Evolutionary conservation across 1,140 invertebrate species (phyloP), one percentile per base, ranked within the genome.

Genomic region (Spodoptera frugiperda): DNA sequence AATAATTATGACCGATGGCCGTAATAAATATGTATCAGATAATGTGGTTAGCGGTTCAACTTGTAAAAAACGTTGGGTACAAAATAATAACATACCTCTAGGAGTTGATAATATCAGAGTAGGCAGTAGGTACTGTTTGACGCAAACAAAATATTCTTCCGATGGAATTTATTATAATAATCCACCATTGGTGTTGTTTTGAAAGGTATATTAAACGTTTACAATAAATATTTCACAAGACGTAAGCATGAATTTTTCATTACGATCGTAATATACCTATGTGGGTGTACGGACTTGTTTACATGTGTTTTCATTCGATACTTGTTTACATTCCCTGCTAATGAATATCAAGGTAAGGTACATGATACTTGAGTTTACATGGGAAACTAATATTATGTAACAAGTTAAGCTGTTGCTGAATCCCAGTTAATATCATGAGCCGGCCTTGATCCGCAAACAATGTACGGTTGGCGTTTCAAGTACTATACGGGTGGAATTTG

Each of bases 361-460:
- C 54, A 39, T n/a, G n/a, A 59, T 33, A 59, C 57, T 8, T 15
- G 25, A 39, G 57, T 61, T 61, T 10, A 39, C 33, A 61, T 39
- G 14, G 33, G 33, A 67, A 49, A 21, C 19, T 46, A 49, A 67
- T 67, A 48, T 67, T 14, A 49, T 39, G n/a, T 49, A 67, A 67
- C 63, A 48, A 48, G 63, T 46, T 49, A 67, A 67, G 63, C 63
- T 48, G 44, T 49, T 49, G 63, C 21, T 67, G 48, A 39, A 67
- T 49, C 19, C 44, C 19, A 67, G 17, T 49, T 48, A 67, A 48
- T 67, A 67, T 49, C 44, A 44, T 67, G 44, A 49, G 44, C 63
- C 63, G 63, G 63, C 63, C 63, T 67, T 67, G 63, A 67, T 67
- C 63, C 63, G 63, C 21, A 67, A 67, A 67, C 63, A 67, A 67